Base-by-base conservation (phyloP, 2,797 vertebrate genomes). In the Tenualosa thibaudeaui region DNA sequence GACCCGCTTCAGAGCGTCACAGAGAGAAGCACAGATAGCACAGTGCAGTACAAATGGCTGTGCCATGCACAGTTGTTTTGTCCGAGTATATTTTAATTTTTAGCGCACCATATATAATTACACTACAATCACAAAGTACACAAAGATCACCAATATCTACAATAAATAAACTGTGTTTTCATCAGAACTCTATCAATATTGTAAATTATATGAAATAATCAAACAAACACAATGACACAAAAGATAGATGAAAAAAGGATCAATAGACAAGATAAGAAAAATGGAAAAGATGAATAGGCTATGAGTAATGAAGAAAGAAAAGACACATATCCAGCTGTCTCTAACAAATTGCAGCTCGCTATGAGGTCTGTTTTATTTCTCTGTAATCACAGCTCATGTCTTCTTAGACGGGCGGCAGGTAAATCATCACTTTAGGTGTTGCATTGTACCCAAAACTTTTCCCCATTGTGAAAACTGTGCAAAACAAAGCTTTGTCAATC, bases 181-280 rank as follows among this genome's bases (percentile, higher is more conserved):
- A 10, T 65, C 60, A 26, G 24, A 65, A 26, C 62, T 2, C 7
- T 24, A 24, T 24, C 60, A 62, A 62, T 62, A 62, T 8, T 65
- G 3, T 31, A 65, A 65, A 24, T 26, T 26, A 40, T 10, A 9
- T 24, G n/a, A 62, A 24, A 62, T 9, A 62, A 15, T 17, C 13
- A 40, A 71, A 71, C 26, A 40, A 37, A 71, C 26, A 71, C 2
- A 71, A 17, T 13, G 15, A 15, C 3, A 37, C 65, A 71, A 31
- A 31, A 31, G 31, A 71, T 17, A 71, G 3, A 71, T 17, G 83
- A 87, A 86, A 85, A 50, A 85, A 71, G 31, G 81, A 81, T 83
- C 24, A 3, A 86, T 51, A 46, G 22, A 26, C 84, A 6, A 19
- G n/a, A 68, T 24, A 68, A 71, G 53, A 84, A 68, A 87, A 82